Conservation (phyloP, 2,888 invertebrate species). For the Pachycephus smyrnensis region DNA sequence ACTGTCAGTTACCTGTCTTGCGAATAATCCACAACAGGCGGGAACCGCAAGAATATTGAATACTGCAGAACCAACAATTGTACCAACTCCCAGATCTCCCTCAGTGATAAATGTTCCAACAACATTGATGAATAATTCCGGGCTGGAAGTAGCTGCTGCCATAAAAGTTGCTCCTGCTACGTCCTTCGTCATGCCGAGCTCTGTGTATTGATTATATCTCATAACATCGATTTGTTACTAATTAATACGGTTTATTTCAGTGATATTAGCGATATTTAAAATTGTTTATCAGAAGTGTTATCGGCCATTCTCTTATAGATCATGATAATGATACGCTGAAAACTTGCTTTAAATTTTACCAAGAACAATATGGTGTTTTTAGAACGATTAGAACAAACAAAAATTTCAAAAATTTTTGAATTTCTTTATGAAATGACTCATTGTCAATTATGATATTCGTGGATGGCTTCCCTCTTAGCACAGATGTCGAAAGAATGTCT, state of each 20-base stretch:
- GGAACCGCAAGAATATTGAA: constrained; percentile 84
- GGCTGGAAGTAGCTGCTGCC: constrained; percentile 90
- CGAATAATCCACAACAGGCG: constrained; percentile 81
- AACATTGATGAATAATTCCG: constrained; percentile 87
- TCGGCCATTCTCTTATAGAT: not conserved
- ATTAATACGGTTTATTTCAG: not conserved
- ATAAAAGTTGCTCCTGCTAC: constrained; percentile 92
- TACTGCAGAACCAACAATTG: constrained; percentile 82
- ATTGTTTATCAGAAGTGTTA: not conserved
- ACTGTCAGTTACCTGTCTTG: constrained; percentile 74
- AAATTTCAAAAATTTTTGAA: no score
- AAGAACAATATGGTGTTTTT: no score
- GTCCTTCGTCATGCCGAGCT: constrained; percentile 77
- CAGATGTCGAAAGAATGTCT: no score
- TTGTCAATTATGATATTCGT: no score
- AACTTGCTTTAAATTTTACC: not conserved
- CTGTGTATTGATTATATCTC: constrained; percentile 58
- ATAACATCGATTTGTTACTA: not conserved
- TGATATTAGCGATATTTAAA: not conserved
- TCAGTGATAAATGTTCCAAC: constrained; percentile 85
- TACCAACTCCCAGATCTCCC: constrained; percentile 82
- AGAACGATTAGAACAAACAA: no score
- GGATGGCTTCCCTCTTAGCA: no score
- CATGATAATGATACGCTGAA: not conserved
- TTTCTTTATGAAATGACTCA: no score